Evolutionary conservation across 2,888 invertebrate species (phyloP).

Genomic region (Glaucopsyche alexis): DNA sequence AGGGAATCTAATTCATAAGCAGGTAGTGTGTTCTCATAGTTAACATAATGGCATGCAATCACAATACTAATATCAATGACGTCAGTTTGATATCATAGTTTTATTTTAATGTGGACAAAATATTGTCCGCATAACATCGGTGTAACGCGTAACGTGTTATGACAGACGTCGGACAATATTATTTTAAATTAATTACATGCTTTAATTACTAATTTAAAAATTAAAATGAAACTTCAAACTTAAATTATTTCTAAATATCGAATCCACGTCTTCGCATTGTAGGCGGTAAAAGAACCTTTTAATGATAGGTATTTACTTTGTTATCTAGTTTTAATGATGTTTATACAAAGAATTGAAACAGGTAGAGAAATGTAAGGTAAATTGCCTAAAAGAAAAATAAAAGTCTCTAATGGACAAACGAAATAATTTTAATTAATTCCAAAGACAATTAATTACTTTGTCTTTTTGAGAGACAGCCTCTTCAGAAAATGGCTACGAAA

Average conservation of each 20-base stretch:
- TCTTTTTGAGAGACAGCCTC: not conserved
- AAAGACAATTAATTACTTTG: not conserved
- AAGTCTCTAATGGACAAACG: not conserved
- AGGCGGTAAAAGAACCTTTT: not conserved
- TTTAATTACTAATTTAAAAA: too few species aligned
- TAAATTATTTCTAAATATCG: not conserved
- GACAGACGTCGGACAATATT: too few species aligned
- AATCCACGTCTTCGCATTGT: not conserved
- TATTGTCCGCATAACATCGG: too few species aligned
- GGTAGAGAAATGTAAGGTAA: not conserved
- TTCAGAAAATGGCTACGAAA: not conserved
- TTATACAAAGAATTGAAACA: not conserved
- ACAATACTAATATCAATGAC: too few species aligned
- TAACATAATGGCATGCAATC: too few species aligned
- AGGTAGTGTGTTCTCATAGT: too few species aligned
- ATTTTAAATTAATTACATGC: too few species aligned
- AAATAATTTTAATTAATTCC: conserved; percentile 1
- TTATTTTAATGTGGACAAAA: too few species aligned
- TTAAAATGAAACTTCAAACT: too few species aligned
- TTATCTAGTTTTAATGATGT: not conserved
- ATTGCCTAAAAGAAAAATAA: not conserved
- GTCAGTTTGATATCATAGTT: too few species aligned
- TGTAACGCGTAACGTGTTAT: too few species aligned
- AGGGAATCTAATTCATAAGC: too few species aligned
- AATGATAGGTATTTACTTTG: not conserved